A percentile compares a stretch with the other conserved stretches of the same genome.
Evolutionary conservation across 2,888 invertebrate genomes (phyloP).

Genomic region (Hyposoter dolosus): DNA sequence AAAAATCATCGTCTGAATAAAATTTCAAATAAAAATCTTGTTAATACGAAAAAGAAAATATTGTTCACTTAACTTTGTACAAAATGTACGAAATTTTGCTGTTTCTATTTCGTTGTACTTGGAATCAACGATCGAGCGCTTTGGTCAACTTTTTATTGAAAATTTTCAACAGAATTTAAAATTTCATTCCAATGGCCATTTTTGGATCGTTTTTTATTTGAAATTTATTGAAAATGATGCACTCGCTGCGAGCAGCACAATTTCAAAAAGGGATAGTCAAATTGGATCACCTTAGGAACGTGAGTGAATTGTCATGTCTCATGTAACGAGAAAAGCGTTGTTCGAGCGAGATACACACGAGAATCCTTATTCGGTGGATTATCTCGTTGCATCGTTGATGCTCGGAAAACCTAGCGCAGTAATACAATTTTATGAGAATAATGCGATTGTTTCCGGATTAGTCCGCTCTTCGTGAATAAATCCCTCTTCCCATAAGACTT

Average conservation of each 20-base stretch:
- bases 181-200: neutral
- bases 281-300: neutral
- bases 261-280: neutral
- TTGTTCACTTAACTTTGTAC: neutral
- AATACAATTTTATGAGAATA: constrained; percentile 64
- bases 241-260: neutral
- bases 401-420: constrained; percentile 41
- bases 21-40: constrained; percentile 1
- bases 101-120: too few species aligned
- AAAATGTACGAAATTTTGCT: neutral
- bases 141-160: neutral
- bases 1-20: neutral
- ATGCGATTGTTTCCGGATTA: constrained; percentile 64
- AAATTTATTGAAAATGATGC: neutral
- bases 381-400: constrained; percentile 47
- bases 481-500: constrained; percentile 24
- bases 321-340: neutral
- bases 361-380: constrained; percentile 57
- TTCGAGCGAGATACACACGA: constrained; percentile 16
- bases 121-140: neutral
- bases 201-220: neutral
- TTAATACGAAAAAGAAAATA: constrained; percentile 11
- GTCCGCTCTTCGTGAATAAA: constrained; percentile 52
- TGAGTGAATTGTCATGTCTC: neutral
- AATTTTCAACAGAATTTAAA: neutral